Evolutionary conservation across 2,888 invertebrate genomes (phyloP).

Genomic region (Enoplolaimus lenunculus): DNA sequence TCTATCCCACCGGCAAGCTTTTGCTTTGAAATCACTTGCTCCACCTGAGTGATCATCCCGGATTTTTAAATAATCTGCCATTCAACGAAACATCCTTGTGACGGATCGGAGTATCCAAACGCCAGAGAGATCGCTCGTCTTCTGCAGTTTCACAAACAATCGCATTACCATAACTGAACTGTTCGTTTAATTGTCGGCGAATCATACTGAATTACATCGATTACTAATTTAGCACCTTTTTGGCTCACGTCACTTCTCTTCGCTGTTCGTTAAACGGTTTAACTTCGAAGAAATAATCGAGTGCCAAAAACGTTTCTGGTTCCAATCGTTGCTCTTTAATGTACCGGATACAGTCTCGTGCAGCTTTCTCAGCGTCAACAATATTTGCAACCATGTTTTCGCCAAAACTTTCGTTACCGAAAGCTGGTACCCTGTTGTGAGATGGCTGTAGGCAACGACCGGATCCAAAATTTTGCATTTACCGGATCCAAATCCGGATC

Average conservation of each 20-base stretch:
- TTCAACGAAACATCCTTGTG: conserved; percentile 92
- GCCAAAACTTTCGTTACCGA: conserved; percentile 88
- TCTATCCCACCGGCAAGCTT: conserved; percentile 97
- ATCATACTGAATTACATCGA: conserved; percentile 89
- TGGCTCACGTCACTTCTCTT: too few relatives aligned
- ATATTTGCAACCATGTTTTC: conserved; percentile 99
- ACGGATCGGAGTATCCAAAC: too few relatives aligned
- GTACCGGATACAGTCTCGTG: conserved; percentile 80
- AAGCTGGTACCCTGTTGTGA: conserved; percentile 92
- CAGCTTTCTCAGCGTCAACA: conserved; percentile 93
- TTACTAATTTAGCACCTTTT: conserved; percentile 84
- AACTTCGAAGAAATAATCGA: conserved; percentile 85
- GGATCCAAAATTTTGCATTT: too few relatives aligned
- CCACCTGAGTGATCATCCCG: conserved; percentile 82
- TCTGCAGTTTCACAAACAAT: conserved; percentile 97
- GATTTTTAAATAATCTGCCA: conserved; percentile 97
- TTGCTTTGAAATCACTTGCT: conserved; percentile 61
- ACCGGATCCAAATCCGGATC: too few relatives aligned
- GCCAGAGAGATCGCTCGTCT: conserved; percentile 89
- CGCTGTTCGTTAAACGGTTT: conserved; percentile 81
- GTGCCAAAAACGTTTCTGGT: conserved; percentile 91
- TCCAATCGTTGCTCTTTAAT: conserved; percentile 93
- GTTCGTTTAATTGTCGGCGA: conserved; percentile 86
- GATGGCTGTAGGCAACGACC: too few relatives aligned
- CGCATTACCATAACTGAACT: conserved; percentile 95